Percentiles rank a stretch among this genome's conserved stretches.
These are phyloP conservation scores for Malthinus flaveolus DNA, from an alignment of 2,888 invertebrate genomes.

Conservation along the genomic window DNA sequence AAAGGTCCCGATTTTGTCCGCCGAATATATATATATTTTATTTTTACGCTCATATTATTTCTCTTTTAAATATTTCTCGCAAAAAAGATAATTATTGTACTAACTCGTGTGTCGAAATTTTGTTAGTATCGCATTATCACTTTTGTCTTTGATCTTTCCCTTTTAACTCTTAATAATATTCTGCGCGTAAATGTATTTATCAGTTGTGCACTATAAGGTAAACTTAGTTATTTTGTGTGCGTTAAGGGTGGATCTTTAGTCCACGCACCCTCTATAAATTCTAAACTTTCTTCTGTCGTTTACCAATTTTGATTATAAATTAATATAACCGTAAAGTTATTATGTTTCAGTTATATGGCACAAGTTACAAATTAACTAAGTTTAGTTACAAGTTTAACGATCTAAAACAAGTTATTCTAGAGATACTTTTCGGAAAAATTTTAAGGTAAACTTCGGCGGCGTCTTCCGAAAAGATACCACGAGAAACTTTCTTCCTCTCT, in stretches of 20 bases:
- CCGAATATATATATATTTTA: no score
- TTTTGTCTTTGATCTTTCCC: slow-evolving; percentile 15
- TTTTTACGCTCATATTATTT: no score
- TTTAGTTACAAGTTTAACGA: slow-evolving; percentile 2
- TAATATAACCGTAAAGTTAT: slow-evolving; percentile 5
- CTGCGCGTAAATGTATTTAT: slow-evolving; percentile 14
- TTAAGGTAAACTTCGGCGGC: no score
- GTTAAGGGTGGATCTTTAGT: slow-evolving; percentile 11
- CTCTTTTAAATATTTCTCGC: no score
- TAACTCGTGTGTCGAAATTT: slow-evolving; percentile 15
- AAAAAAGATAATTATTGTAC: not conserved
- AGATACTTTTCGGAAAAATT: no score
- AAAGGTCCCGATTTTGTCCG: no score
- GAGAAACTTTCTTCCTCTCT: no score
- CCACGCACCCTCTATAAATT: slow-evolving; percentile 10
- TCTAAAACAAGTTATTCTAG: not conserved
- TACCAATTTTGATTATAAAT: slow-evolving; percentile 9
- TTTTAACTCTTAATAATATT: slow-evolving; percentile 10
- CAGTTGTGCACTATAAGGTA: slow-evolving; percentile 14
- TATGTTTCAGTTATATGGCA: not conserved
- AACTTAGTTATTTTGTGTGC: slow-evolving; percentile 19
- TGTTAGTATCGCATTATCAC: slow-evolving; percentile 11
- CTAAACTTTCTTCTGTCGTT: slow-evolving; percentile 12
- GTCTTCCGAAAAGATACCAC: no score
- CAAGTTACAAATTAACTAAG: slow-evolving; percentile 4